Percentiles rank a stretch among this genome's conserved stretches.
Conservation (phyloP, 2,113 vertebrate genomes). For the Notechis scutatus region DNA sequence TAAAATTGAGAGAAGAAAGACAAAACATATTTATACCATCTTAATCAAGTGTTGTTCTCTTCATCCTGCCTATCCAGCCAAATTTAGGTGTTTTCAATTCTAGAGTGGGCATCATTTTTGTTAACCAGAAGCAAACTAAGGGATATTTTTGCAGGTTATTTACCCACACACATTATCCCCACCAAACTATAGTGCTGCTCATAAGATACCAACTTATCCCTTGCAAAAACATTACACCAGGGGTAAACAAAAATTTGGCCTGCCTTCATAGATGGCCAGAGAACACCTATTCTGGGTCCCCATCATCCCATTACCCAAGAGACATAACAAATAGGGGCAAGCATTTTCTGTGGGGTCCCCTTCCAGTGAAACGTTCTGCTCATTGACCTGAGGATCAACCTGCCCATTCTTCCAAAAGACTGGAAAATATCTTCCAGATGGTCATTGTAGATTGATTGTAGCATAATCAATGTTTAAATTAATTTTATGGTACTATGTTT, state of each 20-base stretch:
- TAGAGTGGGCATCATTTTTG: background rate
- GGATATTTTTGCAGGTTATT: background rate
- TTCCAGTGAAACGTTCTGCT: background rate
- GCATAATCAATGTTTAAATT: background rate
- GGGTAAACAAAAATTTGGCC: background rate
- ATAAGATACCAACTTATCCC: background rate
- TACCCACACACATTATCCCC: background rate
- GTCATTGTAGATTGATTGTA: background rate
- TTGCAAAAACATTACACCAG: background rate
- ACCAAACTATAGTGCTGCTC: background rate
- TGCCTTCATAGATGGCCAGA: background rate
- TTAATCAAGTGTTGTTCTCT: background rate
- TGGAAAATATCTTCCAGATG: background rate
- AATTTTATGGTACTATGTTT: background rate
- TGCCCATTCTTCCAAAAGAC: background rate
- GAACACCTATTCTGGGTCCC: background rate
- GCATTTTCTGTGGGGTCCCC: background rate
- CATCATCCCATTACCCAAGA: background rate
- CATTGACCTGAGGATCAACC: background rate
- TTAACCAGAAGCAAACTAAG: background rate
- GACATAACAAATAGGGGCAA: background rate
- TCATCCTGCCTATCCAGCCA: background rate
- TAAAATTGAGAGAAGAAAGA: background rate
- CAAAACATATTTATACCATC: background rate
- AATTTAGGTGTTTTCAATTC: background rate